Base-by-base conservation (phyloP, 2,888 invertebrate genomes). In the Cosmia trapezina region DNA sequence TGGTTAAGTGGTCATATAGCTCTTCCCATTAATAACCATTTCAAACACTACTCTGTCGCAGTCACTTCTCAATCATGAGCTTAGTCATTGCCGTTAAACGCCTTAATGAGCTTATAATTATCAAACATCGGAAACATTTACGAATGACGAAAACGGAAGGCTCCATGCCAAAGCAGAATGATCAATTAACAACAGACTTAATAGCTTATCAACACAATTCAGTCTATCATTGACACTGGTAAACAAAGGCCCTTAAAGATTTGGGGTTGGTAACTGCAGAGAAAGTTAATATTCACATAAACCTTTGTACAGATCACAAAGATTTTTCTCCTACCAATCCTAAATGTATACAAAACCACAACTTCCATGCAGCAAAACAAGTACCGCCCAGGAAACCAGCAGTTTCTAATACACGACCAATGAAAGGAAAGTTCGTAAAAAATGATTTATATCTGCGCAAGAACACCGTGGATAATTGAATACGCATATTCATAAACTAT, bases 401-500 rank as follows among this genome's bases (percentile, higher is more conserved):
- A 70, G 45, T 81, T 83, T 81, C 83, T 73, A 65, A 59, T 45
- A 60, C 61, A 69, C 33, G 70, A 60, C 81, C 68, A 56, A 67
- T 37, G 66, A 62, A 68, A 71, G 68, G 83, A 83, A 85, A 83
- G 83, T 80, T 65, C 37, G 70, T 75, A 76, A 82, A 83, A 83
- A 75, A 60, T 80, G 74, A 83, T 85, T 85, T 82, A 83, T 85
- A 37, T 63, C n/a, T 17, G 53, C 73, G 56, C 69, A 54, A 71
- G 73, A 82, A 71, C 76, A 67, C 51, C 51, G 59, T 12, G 57
- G 33, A 41, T 62, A 76, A 77, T 83, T 79, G 72, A 85, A 80
- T 76, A 76, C 71, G 83, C 76, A 83, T 83, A 83, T 83, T 85
- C 74, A 83, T 83, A 74, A 79, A 74, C 70, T 66, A 64, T 79